These are phyloP conservation scores for Papilio protenor DNA, from an alignment of 2,888 invertebrate genomes.

Conservation along the genomic window DNA sequence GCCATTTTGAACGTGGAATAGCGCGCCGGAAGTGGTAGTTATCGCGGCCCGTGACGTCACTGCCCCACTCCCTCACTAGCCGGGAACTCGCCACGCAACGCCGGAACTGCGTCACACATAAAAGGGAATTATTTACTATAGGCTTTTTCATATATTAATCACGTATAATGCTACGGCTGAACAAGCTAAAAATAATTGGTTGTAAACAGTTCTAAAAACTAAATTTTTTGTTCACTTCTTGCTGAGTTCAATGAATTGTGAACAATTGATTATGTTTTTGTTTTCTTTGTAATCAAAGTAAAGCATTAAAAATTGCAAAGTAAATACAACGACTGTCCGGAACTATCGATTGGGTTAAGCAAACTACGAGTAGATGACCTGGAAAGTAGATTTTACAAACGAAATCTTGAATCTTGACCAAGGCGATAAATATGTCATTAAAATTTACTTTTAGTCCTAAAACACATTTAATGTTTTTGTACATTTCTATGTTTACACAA, in stretches of 20 bases:
- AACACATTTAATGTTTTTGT: too few relatives aligned
- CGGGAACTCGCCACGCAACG: slow-evolving; percentile 57
- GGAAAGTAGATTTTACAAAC: not conserved
- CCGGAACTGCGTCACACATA: slow-evolving; percentile 45
- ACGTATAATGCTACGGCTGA: not conserved
- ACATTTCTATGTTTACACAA: not conserved
- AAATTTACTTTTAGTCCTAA: not conserved
- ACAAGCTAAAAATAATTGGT: not conserved
- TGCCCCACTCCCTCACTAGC: slow-evolving; percentile 68
- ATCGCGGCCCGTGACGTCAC: slow-evolving; percentile 60
- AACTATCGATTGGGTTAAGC: not conserved
- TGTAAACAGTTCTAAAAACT: not conserved
- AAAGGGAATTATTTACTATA: not conserved
- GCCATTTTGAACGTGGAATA: slow-evolving; percentile 63
- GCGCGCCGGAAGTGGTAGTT: slow-evolving; percentile 71
- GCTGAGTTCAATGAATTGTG: slow-evolving; percentile 8
- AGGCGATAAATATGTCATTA: too few relatives aligned
- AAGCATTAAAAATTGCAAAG: not conserved
- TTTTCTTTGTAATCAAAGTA: not conserved
- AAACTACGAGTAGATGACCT: not conserved
- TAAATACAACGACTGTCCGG: not conserved
- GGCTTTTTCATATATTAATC: not conserved
- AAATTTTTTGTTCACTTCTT: not conserved
- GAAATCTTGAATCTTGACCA: too few relatives aligned
- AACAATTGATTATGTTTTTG: slow-evolving; percentile 8